Conservation (phyloP, 2,888 invertebrate species). For the Petrophora chlorosata region DNA sequence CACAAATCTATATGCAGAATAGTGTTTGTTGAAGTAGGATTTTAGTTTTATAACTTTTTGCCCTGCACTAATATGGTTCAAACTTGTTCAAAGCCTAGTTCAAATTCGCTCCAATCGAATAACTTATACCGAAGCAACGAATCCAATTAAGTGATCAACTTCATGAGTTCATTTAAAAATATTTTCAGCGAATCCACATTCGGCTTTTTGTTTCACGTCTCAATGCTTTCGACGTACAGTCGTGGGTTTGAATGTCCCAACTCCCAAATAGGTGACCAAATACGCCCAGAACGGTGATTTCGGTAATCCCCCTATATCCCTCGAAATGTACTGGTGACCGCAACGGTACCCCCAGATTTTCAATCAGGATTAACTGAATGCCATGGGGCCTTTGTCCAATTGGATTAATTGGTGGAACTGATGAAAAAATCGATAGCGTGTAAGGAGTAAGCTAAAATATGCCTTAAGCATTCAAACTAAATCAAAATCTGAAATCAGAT, state of each 20-base stretch:
- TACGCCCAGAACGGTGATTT: slow-evolving; percentile 4
- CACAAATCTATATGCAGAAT: no score
- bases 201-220: slow-evolving; percentile 52
- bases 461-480: no score
- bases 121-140: slow-evolving; percentile 13
- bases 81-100: neutral
- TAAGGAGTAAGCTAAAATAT: no score
- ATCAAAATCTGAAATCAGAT: no score
- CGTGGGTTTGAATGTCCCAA: slow-evolving; percentile 40
- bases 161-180: slow-evolving; percentile 42
- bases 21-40: no score
- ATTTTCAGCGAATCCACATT: slow-evolving; percentile 41
- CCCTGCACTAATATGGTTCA: no score
- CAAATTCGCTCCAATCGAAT: slow-evolving; percentile 7
- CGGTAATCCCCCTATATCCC: slow-evolving; percentile 54
- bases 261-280: slow-evolving; percentile 43
- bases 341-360: slow-evolving; percentile 45
- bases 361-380: slow-evolving; percentile 36
- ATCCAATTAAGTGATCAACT: slow-evolving; percentile 33
- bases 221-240: slow-evolving; percentile 39
- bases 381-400: slow-evolving; percentile 4
- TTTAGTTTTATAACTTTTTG: no score
- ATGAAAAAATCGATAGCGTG: no score
- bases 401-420: neutral
- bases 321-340: slow-evolving; percentile 45